These are phyloP conservation scores for Palythoa grandis DNA, from an alignment of 92 coral and sea anemone genomes.

Conservation along the genomic window DNA sequence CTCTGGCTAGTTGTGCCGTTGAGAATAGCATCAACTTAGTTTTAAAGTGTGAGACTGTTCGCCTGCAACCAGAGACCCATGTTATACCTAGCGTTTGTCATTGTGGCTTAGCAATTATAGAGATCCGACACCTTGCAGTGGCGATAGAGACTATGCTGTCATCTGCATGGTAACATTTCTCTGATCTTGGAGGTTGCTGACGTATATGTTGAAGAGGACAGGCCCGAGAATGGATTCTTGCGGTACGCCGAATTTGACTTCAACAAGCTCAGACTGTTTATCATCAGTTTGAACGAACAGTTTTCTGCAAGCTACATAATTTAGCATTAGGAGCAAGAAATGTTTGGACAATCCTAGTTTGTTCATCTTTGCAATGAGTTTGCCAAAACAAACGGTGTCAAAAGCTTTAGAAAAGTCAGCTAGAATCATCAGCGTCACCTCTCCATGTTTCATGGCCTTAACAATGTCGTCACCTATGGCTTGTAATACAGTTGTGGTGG, in stretches of 20 bases:
- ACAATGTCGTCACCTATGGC: slow-evolving; percentile 27
- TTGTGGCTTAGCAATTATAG: slow-evolving; percentile 11
- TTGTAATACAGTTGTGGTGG: not conserved
- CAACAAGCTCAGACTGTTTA: slow-evolving; percentile 6
- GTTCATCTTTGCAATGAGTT: not conserved
- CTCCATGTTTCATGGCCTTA: not conserved
- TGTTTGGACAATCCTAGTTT: not conserved
- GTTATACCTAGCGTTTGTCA: slow-evolving; percentile 34
- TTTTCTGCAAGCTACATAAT: slow-evolving; percentile 17
- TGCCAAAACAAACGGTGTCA: not conserved
- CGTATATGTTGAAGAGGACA: slow-evolving; percentile 34
- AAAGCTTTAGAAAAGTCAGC: not conserved
- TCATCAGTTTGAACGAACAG: slow-evolving; percentile 30
- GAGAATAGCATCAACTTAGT: slow-evolving; percentile 50
- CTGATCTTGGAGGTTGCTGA: slow-evolving; percentile 33
- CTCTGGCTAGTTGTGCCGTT: slow-evolving; percentile 43
- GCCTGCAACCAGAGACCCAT: slow-evolving; percentile 32
- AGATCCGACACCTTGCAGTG: slow-evolving; percentile 35
- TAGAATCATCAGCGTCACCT: not conserved
- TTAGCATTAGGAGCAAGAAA: not conserved
- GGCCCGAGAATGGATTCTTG: slow-evolving; percentile 40
- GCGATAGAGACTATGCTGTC: slow-evolving; percentile 39
- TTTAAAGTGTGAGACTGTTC: slow-evolving; percentile 25
- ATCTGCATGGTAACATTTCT: slow-evolving; percentile 42
- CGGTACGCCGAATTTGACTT: slow-evolving; percentile 23